Evolutionary conservation across 2,888 invertebrate genomes (phyloP).

Genomic region (Epistrophella euchroma): DNA sequence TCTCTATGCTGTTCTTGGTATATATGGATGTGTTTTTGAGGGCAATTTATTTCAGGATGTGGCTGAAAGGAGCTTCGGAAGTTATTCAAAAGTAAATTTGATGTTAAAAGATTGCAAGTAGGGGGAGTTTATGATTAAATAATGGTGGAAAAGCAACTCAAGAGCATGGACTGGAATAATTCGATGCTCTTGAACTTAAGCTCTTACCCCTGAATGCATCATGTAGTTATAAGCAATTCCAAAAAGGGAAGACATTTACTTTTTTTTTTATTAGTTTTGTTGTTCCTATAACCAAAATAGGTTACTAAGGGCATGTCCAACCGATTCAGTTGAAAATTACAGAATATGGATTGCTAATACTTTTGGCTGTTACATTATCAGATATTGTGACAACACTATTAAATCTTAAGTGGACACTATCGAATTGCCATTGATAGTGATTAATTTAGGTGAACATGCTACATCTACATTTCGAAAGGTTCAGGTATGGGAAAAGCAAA

Average conservation of each 20-base stretch:
- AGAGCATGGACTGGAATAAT: slow-evolving; percentile 34
- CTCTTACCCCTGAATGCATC: slow-evolving; percentile 8
- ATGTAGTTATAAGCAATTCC: not conserved
- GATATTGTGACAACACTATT: too few species aligned
- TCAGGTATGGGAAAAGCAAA: too few species aligned
- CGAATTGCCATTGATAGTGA: too few species aligned
- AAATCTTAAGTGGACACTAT: too few species aligned
- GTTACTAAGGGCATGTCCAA: too few species aligned
- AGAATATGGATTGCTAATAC: too few species aligned
- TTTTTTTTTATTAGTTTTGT: too few species aligned
- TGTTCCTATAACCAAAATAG: too few species aligned
- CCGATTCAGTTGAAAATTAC: too few species aligned
- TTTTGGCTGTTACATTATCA: too few species aligned
- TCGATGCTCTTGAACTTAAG: slow-evolving; percentile 33
- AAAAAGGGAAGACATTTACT: not conserved
- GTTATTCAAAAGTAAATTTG: slow-evolving; percentile 65
- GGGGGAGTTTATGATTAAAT: slow-evolving; percentile 54
- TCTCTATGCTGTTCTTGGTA: not conserved
- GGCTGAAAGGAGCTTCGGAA: slow-evolving; percentile 59
- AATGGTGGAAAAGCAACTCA: slow-evolving; percentile 37
- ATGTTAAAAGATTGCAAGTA: slow-evolving; percentile 47
- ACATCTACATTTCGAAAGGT: too few species aligned
- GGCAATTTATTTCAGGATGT: slow-evolving; percentile 73
- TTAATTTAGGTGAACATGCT: too few species aligned
- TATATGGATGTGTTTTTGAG: slow-evolving; percentile 31